Conservation (phyloP, 2,888 invertebrate species). For the Axea sp. region DNA sequence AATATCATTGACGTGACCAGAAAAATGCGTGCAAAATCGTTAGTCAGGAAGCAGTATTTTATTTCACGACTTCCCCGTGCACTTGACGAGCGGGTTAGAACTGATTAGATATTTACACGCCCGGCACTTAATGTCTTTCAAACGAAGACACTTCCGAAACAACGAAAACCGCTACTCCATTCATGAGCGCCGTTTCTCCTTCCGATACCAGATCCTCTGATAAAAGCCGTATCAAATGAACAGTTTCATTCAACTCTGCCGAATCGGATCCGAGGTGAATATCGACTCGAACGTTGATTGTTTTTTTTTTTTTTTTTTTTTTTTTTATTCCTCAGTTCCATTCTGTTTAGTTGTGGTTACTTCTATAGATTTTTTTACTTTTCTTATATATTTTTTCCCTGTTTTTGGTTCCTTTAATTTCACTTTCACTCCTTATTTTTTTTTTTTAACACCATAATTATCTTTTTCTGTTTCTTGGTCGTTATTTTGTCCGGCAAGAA, state of each 20-base stretch:
- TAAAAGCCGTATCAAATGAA: slow-evolving; percentile 46
- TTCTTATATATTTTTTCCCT: no score
- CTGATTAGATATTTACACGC: slow-evolving; percentile 60
- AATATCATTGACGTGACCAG: no score
- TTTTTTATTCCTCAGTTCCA: no score
- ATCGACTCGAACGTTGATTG: no score
- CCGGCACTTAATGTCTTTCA: slow-evolving; percentile 50
- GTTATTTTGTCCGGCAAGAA: no score
- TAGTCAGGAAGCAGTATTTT: slow-evolving; percentile 38
- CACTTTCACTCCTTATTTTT: no score
- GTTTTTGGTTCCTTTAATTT: no score
- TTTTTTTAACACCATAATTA: no score
- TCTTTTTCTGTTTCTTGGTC: no score
- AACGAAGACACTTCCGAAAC: slow-evolving; percentile 65
- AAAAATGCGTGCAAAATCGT: slow-evolving; percentile 2
- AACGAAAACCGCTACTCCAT: slow-evolving; percentile 68
- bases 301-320: no score
- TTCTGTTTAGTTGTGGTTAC: no score
- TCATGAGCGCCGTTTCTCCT: slow-evolving; percentile 57
- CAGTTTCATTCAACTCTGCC: slow-evolving; percentile 43
- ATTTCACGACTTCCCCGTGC: slow-evolving; percentile 47
- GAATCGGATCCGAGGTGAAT: background rate
- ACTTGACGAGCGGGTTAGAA: slow-evolving; percentile 31
- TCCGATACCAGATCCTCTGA: slow-evolving; percentile 55
- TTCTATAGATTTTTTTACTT: no score